Base-by-base conservation (phyloP, 2,888 invertebrate genomes). In the Xestia xanthographa region DNA sequence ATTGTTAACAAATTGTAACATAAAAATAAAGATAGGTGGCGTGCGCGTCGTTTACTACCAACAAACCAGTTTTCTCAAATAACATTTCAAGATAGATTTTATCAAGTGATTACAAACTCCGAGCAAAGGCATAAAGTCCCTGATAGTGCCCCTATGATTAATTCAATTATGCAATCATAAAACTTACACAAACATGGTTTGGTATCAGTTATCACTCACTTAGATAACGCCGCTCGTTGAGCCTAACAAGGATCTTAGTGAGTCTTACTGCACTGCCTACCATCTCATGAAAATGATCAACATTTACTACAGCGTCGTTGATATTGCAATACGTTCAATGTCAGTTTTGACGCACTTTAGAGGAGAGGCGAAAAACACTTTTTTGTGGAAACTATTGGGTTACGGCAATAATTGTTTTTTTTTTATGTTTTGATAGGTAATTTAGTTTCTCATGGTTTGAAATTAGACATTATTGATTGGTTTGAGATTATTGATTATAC, bases 1-100 rank as follows among this genome's bases (percentile, higher is more conserved):
- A 79, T 22, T 80, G 70, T 80, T 60, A 74, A 84, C 84, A 82
- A 84, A 84, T 80, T 71, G 84, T 84, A 60, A 84, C 66, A 71
- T 22, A 65, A 68, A 74, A 67, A 53, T 74, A 74, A 80, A 82
- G 74, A 84, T 80, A 81, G 79, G 79, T 82, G 70, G 34, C 65
- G 34, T 62, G 66, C 48, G n/a, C 72, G 56, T 74, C 80, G 70
- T 74, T 73, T 71, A 82, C 80, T 80, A 80, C 63, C 80, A 48
- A 69, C 48, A 43, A 82, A 82, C 85, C 72, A 43, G 85, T 82
- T 82, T 71, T 5, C 68, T 67, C 73, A 73, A 84, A 82, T 73
- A 83, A 84, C 80, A 56, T 73, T 80, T 80, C 60, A 69, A 74
- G 66, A 79, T 69, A 80, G 82, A 75, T 82, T 56, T 84, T 80